Percentiles rank a stretch among this genome's conserved stretches.
phyloP scores from a whole-genome alignment of 2,797 vertebrate species.

The Chaetodon trifasciatus region DNA sequence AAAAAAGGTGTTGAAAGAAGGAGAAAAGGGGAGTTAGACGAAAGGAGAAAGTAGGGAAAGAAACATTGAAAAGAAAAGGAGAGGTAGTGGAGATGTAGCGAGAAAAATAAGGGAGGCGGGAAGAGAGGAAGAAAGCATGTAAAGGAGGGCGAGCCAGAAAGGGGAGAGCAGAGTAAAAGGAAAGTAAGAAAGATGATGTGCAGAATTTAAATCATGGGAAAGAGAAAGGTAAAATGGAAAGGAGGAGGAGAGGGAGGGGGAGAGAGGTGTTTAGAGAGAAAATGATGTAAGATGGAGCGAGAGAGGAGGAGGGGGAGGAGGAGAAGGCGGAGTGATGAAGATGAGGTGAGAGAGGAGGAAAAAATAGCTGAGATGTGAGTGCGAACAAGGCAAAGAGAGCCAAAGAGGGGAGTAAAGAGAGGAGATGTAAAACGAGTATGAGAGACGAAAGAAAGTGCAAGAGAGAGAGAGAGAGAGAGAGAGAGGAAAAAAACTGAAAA shows the following conservation, averaged over 20 bases:
- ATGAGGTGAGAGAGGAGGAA: slow-evolving; percentile 48
- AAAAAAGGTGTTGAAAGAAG: neutral
- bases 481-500: slow-evolving; percentile 20
- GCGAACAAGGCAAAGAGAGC: slow-evolving; percentile 44
- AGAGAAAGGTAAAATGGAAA: slow-evolving; percentile 52
- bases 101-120: slow-evolving; percentile 20
- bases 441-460: slow-evolving; percentile 53
- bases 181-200: slow-evolving; percentile 51
- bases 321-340: slow-evolving; percentile 51
- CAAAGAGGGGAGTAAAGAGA: slow-evolving; percentile 46
- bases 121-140: slow-evolving; percentile 22
- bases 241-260: slow-evolving; percentile 15
- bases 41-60: neutral
- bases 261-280: slow-evolving; percentile 48
- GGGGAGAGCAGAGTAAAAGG: slow-evolving; percentile 23
- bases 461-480: slow-evolving; percentile 1
- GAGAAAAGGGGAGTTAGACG: neutral
- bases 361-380: slow-evolving; percentile 62
- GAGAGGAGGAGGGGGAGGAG: slow-evolving; percentile 21
- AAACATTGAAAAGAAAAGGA: slow-evolving; percentile 18
- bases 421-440: slow-evolving; percentile 66
- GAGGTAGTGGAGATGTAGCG: neutral
- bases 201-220: slow-evolving; percentile 59
- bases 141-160: slow-evolving; percentile 19
- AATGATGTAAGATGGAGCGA: slow-evolving; percentile 65